Base-by-base conservation (phyloP, 2,888 invertebrate genomes). In the Myopa testacea region DNA sequence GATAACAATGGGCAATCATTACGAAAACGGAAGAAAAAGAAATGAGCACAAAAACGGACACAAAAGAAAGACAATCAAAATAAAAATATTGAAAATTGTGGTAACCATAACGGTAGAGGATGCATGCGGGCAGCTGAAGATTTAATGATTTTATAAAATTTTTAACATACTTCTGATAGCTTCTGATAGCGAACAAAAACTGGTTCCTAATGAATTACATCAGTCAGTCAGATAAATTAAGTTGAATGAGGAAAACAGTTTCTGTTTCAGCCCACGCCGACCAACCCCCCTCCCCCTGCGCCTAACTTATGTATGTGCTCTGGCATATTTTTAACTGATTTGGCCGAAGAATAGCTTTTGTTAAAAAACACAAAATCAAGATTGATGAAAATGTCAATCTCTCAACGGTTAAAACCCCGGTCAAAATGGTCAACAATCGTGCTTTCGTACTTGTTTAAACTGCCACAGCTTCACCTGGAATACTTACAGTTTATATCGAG, bases 401-500 rank as follows among this genome's bases (percentile, higher is more conserved):
- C 45, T 45, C 7, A 45, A 45, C 1, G 45, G 45, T 45, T 10
- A 45, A 45, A 8, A 2, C 45, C 45, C 45, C 45, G 4, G 45
- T 3, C 45, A 45, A 45, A 45, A 45, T 45, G 1, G 45, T 6
- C 45, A 45, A 45, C 6, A 55, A 12, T 55, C 55, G 4, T 55
- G 16, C 50, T 14, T 10, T 26, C 26, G 26, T 26, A 26, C 26
- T 55, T n/a, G 55, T 12, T 55, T 5, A 10, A 10, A 55, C 55
- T 55, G 55, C 55, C 0, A n/a, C 55, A n/a, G n/a, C 3, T 55
- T 55, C 55, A 16, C 55, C 55, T 16, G 55, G n/a, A 80, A 81
- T 83, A 95, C 96, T 95, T 90, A 96, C 96, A 91, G 90, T 96
- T 95, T 82, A 96, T 93, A 90, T 96, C 95, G 88, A 96, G 91